These are phyloP conservation scores for Dryobotodes eremita DNA, from an alignment of 2,888 invertebrate genomes.

Conservation along the genomic window DNA sequence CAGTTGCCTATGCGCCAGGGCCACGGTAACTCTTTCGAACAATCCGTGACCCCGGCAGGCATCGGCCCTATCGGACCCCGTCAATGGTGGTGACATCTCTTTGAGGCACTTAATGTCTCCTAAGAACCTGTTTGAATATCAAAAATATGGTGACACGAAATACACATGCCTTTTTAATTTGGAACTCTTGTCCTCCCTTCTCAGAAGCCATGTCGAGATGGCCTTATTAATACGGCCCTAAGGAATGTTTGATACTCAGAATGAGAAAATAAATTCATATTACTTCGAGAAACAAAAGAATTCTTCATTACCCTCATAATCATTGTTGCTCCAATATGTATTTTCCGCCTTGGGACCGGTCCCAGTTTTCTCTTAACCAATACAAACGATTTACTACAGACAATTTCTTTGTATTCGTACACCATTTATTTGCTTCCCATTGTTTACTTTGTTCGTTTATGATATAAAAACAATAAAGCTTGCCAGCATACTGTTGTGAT, in stretches of 20 bases:
- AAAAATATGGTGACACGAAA: neutral
- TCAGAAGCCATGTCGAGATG: neutral
- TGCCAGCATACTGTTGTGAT: slow-evolving; percentile 37
- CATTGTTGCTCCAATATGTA: slow-evolving; percentile 29
- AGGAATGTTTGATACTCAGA: slow-evolving; percentile 11
- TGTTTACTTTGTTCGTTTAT: slow-evolving; percentile 44
- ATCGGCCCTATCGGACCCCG: too few species aligned
- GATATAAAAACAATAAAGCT: slow-evolving; percentile 55
- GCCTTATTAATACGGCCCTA: slow-evolving; percentile 6
- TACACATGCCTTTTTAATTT: neutral
- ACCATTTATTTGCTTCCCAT: slow-evolving; percentile 51
- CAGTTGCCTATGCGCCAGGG: too few species aligned
- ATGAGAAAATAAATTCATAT: slow-evolving; percentile 47
- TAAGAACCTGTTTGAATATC: neutral
- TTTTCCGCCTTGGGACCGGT: slow-evolving; percentile 23
- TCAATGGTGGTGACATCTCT: too few species aligned
- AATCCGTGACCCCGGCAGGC: too few species aligned
- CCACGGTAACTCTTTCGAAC: too few species aligned
- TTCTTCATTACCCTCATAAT: slow-evolving; percentile 36
- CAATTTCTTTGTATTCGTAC: slow-evolving; percentile 45
- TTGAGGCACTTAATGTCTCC: too few species aligned
- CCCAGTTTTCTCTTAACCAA: slow-evolving; percentile 43
- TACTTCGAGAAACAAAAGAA: slow-evolving; percentile 36
- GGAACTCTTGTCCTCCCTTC: neutral
- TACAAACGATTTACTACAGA: slow-evolving; percentile 46